phyloP scores from a whole-genome alignment of 2,113 vertebrate genomes.

The Vidua macroura region DNA sequence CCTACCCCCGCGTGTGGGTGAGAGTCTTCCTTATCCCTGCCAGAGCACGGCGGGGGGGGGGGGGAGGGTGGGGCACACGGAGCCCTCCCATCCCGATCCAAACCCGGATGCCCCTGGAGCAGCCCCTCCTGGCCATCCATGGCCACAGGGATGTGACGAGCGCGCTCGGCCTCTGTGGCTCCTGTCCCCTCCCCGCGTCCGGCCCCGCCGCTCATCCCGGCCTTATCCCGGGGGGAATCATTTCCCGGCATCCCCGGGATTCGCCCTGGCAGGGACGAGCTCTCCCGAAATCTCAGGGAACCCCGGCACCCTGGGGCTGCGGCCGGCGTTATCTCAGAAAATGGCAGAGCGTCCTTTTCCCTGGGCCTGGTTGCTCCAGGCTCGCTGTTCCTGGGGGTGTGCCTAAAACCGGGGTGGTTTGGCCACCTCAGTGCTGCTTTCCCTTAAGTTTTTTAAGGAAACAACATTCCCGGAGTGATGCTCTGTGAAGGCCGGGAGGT shows the following conservation, averaged over 20 bases:
- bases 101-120: neutral
- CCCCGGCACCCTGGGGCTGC: neutral
- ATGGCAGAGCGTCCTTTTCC: neutral
- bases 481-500: neutral
- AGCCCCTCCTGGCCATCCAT: fast-evolving
- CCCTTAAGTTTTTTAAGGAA: neutral
- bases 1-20: neutral
- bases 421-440: neutral
- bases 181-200: neutral
- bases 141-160: neutral
- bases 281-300: neutral
- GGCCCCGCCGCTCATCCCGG: neutral
- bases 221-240: neutral
- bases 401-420: neutral
- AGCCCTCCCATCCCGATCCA: neutral
- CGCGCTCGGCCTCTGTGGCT: neutral
- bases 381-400: neutral
- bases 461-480: neutral
- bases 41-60: neutral
- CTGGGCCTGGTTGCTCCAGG: neutral
- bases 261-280: neutral
- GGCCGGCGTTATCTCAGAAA: neutral
- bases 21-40: neutral
- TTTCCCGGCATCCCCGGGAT: neutral
- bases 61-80: no score